Conservation (phyloP, 2,113 vertebrate genomes). For the Thunnus maccoyii region DNA sequence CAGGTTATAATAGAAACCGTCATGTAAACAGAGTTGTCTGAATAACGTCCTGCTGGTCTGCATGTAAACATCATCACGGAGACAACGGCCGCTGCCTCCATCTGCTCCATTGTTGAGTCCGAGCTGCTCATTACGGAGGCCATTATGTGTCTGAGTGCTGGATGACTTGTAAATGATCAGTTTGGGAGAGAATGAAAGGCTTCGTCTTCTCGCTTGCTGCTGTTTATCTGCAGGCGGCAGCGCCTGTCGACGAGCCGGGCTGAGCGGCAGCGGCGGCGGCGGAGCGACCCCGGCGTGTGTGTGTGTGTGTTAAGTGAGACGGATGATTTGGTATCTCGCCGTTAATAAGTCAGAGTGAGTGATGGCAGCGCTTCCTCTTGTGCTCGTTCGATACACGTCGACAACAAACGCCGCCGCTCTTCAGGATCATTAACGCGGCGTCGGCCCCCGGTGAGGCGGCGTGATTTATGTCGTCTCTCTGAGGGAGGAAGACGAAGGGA, state of each 20-base stretch:
- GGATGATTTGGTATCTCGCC: neutral
- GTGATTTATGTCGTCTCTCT: conserved; percentile 20
- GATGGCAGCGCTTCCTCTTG: accelerated
- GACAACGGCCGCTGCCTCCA: conserved; percentile 1
- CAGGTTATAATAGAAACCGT: neutral
- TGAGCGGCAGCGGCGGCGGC: too few species aligned
- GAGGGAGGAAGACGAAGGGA: neutral
- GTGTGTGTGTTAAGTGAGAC: conserved; percentile 1
- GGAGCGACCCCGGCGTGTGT: neutral
- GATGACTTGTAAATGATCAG: neutral
- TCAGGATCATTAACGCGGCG: neutral
- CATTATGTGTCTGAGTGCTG: neutral
- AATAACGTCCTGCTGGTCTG: neutral
- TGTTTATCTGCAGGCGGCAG: conserved; percentile 32
- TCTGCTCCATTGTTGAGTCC: conserved; percentile 46
- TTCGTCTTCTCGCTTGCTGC: neutral
- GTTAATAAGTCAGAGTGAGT: conserved; percentile 15
- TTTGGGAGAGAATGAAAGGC: neutral
- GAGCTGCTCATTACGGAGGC: conserved; percentile 34
- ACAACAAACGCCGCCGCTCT: neutral
- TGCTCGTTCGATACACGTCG: neutral
- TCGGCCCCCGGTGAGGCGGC: neutral
- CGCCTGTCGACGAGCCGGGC: too few species aligned
- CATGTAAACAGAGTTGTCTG: neutral
- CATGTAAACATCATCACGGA: conserved; percentile 28